phyloP scores from a whole-genome alignment of 2,797 vertebrate species.

The Xiphorhynchus erythropygius region DNA sequence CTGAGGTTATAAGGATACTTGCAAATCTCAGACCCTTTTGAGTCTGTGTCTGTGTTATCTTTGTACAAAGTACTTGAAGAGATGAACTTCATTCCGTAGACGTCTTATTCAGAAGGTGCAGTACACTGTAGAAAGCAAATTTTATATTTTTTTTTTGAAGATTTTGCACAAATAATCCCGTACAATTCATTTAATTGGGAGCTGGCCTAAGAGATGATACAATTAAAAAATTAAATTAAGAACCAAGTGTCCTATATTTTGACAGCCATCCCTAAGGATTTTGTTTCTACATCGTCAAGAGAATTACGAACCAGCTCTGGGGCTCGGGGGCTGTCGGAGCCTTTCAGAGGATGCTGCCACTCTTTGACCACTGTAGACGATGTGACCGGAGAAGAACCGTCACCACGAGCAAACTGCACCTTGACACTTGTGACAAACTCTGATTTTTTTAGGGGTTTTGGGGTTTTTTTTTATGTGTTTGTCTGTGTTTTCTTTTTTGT shows the following conservation, averaged over 20 bases:
- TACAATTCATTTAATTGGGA: slow-evolving; percentile 57
- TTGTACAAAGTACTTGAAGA: slow-evolving; percentile 86
- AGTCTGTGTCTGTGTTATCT: slow-evolving; percentile 82
- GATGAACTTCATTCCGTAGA: slow-evolving; percentile 80
- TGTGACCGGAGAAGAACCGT: slow-evolving; percentile 28
- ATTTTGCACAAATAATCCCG: slow-evolving; percentile 69
- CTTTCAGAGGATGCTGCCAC: slow-evolving; percentile 14
- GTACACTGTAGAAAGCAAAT: slow-evolving; percentile 59
- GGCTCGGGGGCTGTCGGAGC: background rate
- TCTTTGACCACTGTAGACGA: slow-evolving; percentile 65
- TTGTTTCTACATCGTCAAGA: slow-evolving; percentile 46
- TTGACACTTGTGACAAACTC: slow-evolving; percentile 59
- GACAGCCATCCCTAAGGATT: slow-evolving; percentile 38
- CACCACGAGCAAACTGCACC: slow-evolving; percentile 59
- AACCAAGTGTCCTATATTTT: slow-evolving; percentile 19
- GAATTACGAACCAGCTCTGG: background rate
- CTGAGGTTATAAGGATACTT: slow-evolving; percentile 68
- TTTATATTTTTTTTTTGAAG: slow-evolving; percentile 19
- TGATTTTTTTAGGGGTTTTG: background rate
- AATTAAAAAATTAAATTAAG: slow-evolving; percentile 49
- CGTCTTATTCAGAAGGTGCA: slow-evolving; percentile 78
- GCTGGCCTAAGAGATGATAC: slow-evolving; percentile 23
- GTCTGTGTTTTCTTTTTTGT: background rate
- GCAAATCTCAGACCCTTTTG: slow-evolving; percentile 76
- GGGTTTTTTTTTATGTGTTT: fast-evolving